phyloP scores from a whole-genome alignment of 2,113 vertebrate genomes.

The Strix aluco region DNA sequence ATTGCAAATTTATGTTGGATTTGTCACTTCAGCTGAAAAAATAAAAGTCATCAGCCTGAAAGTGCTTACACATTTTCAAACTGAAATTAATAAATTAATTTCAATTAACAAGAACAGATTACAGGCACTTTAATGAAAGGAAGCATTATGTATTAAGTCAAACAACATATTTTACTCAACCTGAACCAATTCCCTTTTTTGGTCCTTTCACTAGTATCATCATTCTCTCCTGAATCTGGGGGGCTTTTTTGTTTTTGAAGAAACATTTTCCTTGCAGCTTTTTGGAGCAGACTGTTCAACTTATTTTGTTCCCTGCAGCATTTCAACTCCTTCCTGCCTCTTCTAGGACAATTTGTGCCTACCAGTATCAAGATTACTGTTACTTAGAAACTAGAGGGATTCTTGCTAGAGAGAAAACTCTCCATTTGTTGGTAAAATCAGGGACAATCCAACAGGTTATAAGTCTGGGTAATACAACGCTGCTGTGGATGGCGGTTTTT shows the following conservation, averaged over 20 bases:
- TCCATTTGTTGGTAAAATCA: not conserved
- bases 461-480: not conserved
- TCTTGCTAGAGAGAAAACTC: not conserved
- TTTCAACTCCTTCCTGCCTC: not conserved
- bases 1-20: conserved; percentile 29
- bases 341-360: not conserved
- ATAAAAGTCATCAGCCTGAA: conserved; percentile 32
- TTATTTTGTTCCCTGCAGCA: not conserved
- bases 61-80: conserved; percentile 15
- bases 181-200: not conserved
- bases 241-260: not conserved
- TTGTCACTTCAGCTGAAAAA: conserved; percentile 66
- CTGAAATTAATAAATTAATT: conserved; percentile 22
- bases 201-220: not conserved
- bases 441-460: not conserved
- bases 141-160: not conserved
- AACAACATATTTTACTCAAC: not conserved
- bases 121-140: conserved; percentile 17
- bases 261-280: not conserved
- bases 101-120: conserved; percentile 33
- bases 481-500: not conserved
- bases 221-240: not conserved
- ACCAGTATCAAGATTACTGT: not conserved
- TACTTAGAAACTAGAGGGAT: not conserved
- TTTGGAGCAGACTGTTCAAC: not conserved